phyloP scores from a whole-genome alignment of 2,888 invertebrate genomes.

The Mylabris sibirica region DNA sequence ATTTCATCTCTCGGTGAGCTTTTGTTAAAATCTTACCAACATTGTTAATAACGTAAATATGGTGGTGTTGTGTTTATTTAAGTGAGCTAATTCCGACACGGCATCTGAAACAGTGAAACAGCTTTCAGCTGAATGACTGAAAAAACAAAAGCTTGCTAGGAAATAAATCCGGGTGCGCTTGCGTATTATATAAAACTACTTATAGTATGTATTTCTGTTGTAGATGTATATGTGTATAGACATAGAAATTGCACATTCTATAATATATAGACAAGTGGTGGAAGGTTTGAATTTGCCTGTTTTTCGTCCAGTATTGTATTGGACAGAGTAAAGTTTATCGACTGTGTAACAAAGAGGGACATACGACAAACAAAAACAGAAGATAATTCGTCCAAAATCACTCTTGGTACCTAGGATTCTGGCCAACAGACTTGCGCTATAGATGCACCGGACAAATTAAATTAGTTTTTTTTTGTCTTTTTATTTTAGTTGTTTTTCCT shows the following conservation, averaged over 20 bases:
- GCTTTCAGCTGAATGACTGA: slow-evolving; percentile 27
- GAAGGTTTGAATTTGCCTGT: slow-evolving; percentile 33
- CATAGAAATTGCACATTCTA: slow-evolving; percentile 9
- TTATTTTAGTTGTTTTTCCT: slow-evolving; percentile 23
- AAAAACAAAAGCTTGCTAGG: slow-evolving; percentile 30
- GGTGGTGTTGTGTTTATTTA: slow-evolving; percentile 17
- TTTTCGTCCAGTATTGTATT: slow-evolving; percentile 37
- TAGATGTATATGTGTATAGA: not conserved
- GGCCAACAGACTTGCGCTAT: slow-evolving; percentile 29
- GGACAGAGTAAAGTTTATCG: slow-evolving; percentile 41
- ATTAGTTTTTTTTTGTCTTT: slow-evolving; percentile 35
- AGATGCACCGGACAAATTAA: slow-evolving; percentile 31
- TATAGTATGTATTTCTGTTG: not conserved
- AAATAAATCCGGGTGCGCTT: slow-evolving; percentile 17
- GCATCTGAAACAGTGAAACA: slow-evolving; percentile 12
- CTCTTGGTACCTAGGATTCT: slow-evolving; percentile 29
- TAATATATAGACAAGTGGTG: slow-evolving; percentile 12
- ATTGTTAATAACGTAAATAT: slow-evolving; percentile 13
- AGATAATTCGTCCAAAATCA: slow-evolving; percentile 37
- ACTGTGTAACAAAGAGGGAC: slow-evolving; percentile 41
- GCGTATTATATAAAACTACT: slow-evolving; percentile 16
- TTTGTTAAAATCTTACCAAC: not conserved
- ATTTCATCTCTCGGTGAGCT: not conserved
- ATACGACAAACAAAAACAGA: slow-evolving; percentile 36
- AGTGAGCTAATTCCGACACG: slow-evolving; percentile 19